phyloP scores from a whole-genome alignment of 1,140 invertebrate genomes.

The Scaptomyza hsui region DNA sequence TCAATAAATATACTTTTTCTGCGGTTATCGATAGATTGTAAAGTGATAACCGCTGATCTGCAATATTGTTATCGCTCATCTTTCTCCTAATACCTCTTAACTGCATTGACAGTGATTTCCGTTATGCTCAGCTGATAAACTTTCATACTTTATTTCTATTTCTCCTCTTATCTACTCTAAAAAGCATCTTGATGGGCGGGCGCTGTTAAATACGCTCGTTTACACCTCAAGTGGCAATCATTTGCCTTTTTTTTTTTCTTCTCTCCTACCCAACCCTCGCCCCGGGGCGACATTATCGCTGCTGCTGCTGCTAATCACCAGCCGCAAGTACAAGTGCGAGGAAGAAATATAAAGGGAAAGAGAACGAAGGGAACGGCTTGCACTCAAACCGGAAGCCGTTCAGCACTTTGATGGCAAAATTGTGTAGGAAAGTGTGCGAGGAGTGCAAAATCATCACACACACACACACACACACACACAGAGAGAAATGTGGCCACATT shows the following conservation, averaged over 20 bases:
- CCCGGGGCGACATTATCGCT: slow-evolving; percentile 59
- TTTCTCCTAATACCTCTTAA: background rate
- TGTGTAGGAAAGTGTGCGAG: background rate
- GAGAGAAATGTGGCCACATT: slow-evolving; percentile 42
- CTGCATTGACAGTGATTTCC: slow-evolving; percentile 29
- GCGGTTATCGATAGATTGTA: slow-evolving; percentile 8
- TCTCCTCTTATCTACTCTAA: no score
- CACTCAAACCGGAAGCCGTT: slow-evolving; percentile 41
- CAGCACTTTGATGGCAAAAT: slow-evolving; percentile 27
- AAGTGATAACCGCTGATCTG: slow-evolving; percentile 7
- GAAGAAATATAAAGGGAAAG: slow-evolving; percentile 21
- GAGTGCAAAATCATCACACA: background rate
- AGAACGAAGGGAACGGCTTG: slow-evolving; percentile 20
- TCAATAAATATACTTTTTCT: background rate
- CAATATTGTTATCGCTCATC: background rate
- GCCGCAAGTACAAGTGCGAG: slow-evolving; percentile 12
- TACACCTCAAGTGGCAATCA: slow-evolving; percentile 80
- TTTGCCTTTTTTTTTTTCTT: slow-evolving; percentile 48
- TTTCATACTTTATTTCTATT: slow-evolving; percentile 32
- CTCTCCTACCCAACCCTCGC: slow-evolving; percentile 27
- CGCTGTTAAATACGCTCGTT: slow-evolving; percentile 77
- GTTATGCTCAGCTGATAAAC: slow-evolving; percentile 35
- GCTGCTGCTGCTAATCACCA: slow-evolving; percentile 57
- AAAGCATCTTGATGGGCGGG: slow-evolving; percentile 48
- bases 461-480: slow-evolving; percentile 1